Percentiles rank a stretch among this genome's conserved stretches.
Evolutionary conservation across 2,113 vertebrate genomes (phyloP).

Genomic region (Antennarius striatus): DNA sequence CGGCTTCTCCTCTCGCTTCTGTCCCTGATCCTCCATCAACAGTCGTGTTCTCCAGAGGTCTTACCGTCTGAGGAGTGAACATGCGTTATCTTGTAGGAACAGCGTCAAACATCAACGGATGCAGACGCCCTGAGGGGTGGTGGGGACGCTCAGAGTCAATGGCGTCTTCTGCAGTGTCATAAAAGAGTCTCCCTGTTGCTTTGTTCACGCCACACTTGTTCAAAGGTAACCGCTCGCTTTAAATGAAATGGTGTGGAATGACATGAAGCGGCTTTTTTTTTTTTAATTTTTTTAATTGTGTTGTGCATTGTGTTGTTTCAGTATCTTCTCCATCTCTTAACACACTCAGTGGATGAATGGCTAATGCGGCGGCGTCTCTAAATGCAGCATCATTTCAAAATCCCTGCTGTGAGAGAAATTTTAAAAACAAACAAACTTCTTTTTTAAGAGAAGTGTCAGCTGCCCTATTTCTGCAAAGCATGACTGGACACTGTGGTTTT

Average conservation of each 20-base stretch:
- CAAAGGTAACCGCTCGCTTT: slow-evolving; percentile 12
- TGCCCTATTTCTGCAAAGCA: not conserved
- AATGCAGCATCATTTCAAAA: slow-evolving; percentile 6
- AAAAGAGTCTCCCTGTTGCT: slow-evolving; percentile 20
- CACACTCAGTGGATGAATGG: no score
- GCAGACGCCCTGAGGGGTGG: slow-evolving; percentile 35
- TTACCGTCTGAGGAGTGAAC: not conserved
- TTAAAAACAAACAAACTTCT: not conserved
- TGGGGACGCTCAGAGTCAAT: slow-evolving; percentile 13
- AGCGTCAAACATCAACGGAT: slow-evolving; percentile 39
- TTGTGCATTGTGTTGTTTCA: slow-evolving; percentile 6
- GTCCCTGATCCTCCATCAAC: not conserved
- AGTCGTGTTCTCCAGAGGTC: not conserved
- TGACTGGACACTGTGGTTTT: not conserved
- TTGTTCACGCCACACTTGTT: slow-evolving; percentile 9
- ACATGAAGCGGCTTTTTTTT: slow-evolving; percentile 8
- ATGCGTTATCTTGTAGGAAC: slow-evolving; percentile 40
- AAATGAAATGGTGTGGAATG: slow-evolving; percentile 5
- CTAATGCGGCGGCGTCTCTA: not conserved
- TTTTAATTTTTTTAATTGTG: slow-evolving; percentile 21
- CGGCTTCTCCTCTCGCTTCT: no score
- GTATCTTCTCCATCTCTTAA: not conserved
- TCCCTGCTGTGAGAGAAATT: slow-evolving; percentile 11
- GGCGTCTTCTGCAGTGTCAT: slow-evolving; percentile 17
- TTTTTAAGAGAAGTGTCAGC: not conserved